These are phyloP conservation scores for Megalopta genalis DNA, from an alignment of 1,140 invertebrate species.

Conservation along the genomic window DNA sequence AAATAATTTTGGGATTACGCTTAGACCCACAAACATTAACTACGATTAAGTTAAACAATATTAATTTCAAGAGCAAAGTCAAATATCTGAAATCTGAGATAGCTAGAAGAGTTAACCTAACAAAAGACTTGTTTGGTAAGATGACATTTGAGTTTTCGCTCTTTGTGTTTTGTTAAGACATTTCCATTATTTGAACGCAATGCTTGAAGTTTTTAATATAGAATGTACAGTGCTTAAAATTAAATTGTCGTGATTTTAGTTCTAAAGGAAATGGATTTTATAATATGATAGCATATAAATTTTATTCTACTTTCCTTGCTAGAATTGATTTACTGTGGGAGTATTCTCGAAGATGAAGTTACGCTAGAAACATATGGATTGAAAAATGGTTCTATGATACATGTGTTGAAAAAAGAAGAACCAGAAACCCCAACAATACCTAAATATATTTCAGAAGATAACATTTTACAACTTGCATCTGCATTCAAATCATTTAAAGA, in stretches of 20 bases:
- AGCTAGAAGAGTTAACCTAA: conserved; percentile 75
- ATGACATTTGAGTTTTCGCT: conserved; percentile 29
- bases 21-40: conserved; percentile 70
- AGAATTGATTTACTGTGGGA: conserved; percentile 82
- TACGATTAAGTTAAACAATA: conserved; percentile 78
- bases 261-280: not conserved
- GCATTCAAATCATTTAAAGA: conserved; percentile 79
- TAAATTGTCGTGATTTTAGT: not conserved
- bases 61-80: conserved; percentile 81
- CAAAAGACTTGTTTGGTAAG: conserved; percentile 79
- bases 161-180: conserved; percentile 16
- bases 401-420: conserved; percentile 80
- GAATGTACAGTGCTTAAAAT: not conserved
- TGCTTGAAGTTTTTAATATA: not conserved
- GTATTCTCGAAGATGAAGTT: conserved; percentile 79
- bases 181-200: not conserved
- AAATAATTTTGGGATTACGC: conserved; percentile 73
- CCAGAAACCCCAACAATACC: conserved; percentile 56
- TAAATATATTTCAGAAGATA: conserved; percentile 73
- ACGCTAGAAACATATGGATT: conserved; percentile 79
- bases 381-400: conserved; percentile 80
- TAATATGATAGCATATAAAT: not conserved
- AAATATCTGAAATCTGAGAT: conserved; percentile 77
- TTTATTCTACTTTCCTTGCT: conserved; percentile 48
- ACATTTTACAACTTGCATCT: conserved; percentile 76